phyloP scores from a whole-genome alignment of 2,888 invertebrate species.

The Drosophila longiperda region DNA sequence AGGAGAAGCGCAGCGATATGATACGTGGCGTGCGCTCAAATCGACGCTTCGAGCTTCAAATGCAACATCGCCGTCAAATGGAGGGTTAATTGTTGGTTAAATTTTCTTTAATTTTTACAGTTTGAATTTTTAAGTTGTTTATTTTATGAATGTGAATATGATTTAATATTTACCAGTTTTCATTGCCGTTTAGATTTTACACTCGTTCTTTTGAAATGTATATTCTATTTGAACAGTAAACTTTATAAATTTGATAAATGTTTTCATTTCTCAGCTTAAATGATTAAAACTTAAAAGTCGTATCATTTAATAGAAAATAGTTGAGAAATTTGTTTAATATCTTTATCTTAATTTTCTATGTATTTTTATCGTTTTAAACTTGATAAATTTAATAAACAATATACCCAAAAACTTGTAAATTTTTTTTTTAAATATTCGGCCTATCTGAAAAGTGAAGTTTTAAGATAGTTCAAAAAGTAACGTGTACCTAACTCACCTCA shows the following conservation, averaged over 20 bases:
- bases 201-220: constrained; percentile 1
- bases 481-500: background rate
- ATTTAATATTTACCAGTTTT: background rate
- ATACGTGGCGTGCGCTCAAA: constrained; percentile 90
- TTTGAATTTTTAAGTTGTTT: background rate
- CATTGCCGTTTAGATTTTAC: background rate
- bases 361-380: constrained; percentile 4
- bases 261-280: background rate
- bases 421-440: background rate
- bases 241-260: background rate
- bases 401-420: background rate
- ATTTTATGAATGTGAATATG: background rate
- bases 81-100: constrained; percentile 17
- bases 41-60: constrained; percentile 90
- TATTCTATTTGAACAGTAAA: background rate
- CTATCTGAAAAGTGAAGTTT: background rate
- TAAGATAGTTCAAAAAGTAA: constrained; percentile 6
- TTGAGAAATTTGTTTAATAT: background rate
- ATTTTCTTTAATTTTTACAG: background rate
- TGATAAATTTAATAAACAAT: background rate
- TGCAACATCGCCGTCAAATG: constrained; percentile 87
- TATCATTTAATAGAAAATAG: background rate
- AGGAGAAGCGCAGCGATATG: constrained; percentile 48
- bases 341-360: background rate
- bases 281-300: background rate